phyloP scores from a whole-genome alignment of 2,888 invertebrate species.

The Laspeyria flexula region DNA sequence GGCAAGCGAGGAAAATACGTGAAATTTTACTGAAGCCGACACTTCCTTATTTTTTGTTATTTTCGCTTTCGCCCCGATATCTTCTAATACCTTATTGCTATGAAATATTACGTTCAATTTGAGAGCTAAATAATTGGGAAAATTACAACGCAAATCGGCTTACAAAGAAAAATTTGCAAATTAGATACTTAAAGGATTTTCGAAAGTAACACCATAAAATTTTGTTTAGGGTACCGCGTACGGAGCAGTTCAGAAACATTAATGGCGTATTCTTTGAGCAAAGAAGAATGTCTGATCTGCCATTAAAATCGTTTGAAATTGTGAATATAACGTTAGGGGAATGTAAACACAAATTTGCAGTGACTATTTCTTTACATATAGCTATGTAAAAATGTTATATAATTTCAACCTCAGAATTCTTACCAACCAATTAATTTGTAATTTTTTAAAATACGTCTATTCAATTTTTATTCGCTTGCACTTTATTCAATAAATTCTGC shows the following conservation, averaged over 20 bases:
- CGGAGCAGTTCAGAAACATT: background rate
- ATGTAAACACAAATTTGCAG: too few relatives aligned
- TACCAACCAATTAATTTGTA: too few relatives aligned
- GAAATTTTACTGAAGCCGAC: constrained; percentile 63
- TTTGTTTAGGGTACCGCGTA: constrained; percentile 16
- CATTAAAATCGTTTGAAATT: too few relatives aligned
- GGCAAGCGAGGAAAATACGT: constrained; percentile 39
- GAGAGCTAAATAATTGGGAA: constrained; percentile 75
- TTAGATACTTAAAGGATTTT: constrained; percentile 77
- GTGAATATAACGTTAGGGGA: too few relatives aligned
- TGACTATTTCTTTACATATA: too few relatives aligned
- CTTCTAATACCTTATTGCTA: constrained; percentile 62
- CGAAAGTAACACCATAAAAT: constrained; percentile 42
- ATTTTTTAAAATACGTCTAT: too few relatives aligned
- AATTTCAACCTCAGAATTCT: too few relatives aligned
- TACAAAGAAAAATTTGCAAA: constrained; percentile 69
- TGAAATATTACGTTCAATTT: constrained; percentile 73
- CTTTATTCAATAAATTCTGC: too few relatives aligned
- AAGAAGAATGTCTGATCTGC: too few relatives aligned
- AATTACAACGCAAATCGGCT: constrained; percentile 76
- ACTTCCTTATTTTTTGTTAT: constrained; percentile 76
- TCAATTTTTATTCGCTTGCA: too few relatives aligned
- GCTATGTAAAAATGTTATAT: too few relatives aligned
- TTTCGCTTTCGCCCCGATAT: constrained; percentile 65
- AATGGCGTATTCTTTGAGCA: constrained; percentile 1